Evolutionary conservation across 1,140 invertebrate species (phyloP).

Genomic region (Capitella teleta): DNA sequence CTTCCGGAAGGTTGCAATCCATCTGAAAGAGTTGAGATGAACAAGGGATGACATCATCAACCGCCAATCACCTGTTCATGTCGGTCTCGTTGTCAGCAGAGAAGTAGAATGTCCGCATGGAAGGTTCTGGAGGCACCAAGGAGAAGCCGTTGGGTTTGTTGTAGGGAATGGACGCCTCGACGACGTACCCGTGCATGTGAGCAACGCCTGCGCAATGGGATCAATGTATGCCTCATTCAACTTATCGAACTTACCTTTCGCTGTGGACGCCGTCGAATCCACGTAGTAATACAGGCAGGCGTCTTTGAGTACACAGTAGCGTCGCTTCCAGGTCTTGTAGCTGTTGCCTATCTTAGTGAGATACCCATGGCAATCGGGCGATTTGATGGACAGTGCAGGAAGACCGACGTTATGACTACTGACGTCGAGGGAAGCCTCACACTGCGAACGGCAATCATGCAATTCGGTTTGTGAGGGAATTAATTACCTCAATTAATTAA

Average conservation of each 20-base stretch:
- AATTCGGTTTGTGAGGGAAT: no score
- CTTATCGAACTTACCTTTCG: slow-evolving; percentile 56
- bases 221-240: background rate
- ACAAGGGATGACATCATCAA: no score
- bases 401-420: slow-evolving; percentile 45
- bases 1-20: no score
- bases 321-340: slow-evolving; percentile 72
- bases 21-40: no score
- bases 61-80: slow-evolving; percentile 91
- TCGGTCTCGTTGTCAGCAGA: slow-evolving; percentile 88
- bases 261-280: slow-evolving; percentile 69
- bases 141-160: slow-evolving; percentile 80
- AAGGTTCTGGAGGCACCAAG: slow-evolving; percentile 72
- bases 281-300: slow-evolving; percentile 89
- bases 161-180: slow-evolving; percentile 56
- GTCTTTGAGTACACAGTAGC: slow-evolving; percentile 90
- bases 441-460: background rate
- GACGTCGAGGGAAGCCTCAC: slow-evolving; percentile 64
- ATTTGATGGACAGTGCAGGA: slow-evolving; percentile 52
- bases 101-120: slow-evolving; percentile 80
- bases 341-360: slow-evolving; percentile 60
- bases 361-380: slow-evolving; percentile 83
- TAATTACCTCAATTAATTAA: no score
- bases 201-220: slow-evolving; percentile 56
- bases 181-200: slow-evolving; percentile 85